Conservation (phyloP, 2,113 vertebrate species). For the Rafetus swinhoei region DNA sequence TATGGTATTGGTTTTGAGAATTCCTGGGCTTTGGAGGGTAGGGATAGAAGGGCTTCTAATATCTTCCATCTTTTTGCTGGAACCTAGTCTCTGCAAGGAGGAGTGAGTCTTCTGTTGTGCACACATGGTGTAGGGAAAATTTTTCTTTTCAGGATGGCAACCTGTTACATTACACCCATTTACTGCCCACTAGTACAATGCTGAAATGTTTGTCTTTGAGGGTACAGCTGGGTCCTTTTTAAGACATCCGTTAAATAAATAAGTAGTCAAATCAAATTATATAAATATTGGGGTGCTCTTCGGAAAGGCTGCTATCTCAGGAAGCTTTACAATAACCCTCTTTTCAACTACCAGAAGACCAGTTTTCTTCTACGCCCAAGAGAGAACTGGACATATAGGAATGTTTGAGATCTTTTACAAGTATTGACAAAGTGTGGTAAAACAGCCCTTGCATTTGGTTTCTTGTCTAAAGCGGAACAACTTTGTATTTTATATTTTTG, state of each 20-base stretch:
- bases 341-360: not conserved
- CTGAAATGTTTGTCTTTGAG: conserved; percentile 11
- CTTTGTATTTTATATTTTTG: conserved; percentile 16
- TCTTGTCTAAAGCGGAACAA: conserved; percentile 8
- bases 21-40: not conserved
- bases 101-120: conserved; percentile 6
- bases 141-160: conserved; percentile 25
- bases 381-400: conserved; percentile 50
- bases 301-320: conserved; percentile 15
- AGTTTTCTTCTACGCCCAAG: conserved; percentile 15
- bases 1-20: not conserved
- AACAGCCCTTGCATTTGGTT: conserved; percentile 34
- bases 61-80: conserved; percentile 33
- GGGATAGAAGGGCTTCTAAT: not conserved
- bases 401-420: conserved; percentile 63
- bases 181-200: conserved; percentile 29
- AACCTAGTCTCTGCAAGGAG: not conserved
- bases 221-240: not conserved
- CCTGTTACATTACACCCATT: conserved; percentile 26
- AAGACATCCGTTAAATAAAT: conserved; percentile 40
- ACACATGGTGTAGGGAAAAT: not conserved
- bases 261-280: conserved; percentile 39
- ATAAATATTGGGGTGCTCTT: conserved; percentile 17
- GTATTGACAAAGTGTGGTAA: conserved; percentile 10
- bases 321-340: not conserved